A percentile compares a stretch with the other conserved stretches of the same genome.
phyloP scores from a whole-genome alignment of 2,797 vertebrate genomes.

The Lithobates pipiens region DNA sequence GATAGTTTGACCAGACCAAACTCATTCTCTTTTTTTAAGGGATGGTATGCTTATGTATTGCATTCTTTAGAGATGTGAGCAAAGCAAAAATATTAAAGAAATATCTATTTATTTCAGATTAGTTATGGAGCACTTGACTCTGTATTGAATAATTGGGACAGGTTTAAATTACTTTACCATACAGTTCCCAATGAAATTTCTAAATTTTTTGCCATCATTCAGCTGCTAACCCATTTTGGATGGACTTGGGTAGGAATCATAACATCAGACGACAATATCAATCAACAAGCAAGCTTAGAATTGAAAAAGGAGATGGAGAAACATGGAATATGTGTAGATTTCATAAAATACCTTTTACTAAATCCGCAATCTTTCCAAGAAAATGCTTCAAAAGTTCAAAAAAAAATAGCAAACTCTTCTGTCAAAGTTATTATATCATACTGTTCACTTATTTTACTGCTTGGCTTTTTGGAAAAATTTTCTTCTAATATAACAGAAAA shows the following conservation, averaged over 20 bases:
- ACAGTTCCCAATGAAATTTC: constrained; percentile 12
- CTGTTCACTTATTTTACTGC: not conserved
- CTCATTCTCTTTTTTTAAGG: too few species aligned
- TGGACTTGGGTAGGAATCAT: constrained; percentile 9
- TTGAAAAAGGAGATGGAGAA: constrained; percentile 5
- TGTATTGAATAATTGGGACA: not conserved
- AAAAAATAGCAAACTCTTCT: not conserved
- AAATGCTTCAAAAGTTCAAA: not conserved
- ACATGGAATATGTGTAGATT: constrained; percentile 30
- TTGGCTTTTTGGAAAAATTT: not conserved
- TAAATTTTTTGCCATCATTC: not conserved
- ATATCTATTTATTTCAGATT: constrained; percentile 12
- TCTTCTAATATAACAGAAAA: not conserved
- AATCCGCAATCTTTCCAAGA: not conserved
- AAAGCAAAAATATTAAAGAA: too few species aligned
- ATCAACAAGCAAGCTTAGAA: not conserved
- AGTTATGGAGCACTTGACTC: constrained; percentile 23
- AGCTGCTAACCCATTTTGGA: constrained; percentile 24
- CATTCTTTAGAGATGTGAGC: too few species aligned
- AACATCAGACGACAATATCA: not conserved
- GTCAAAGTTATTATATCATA: constrained; percentile 24
- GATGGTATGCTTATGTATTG: too few species aligned
- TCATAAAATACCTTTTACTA: not conserved
- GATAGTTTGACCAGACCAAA: too few species aligned
- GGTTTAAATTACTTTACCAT: constrained; percentile 2